phyloP scores from a whole-genome alignment of 2,888 invertebrate genomes.

The Emmelina monodactyla region DNA sequence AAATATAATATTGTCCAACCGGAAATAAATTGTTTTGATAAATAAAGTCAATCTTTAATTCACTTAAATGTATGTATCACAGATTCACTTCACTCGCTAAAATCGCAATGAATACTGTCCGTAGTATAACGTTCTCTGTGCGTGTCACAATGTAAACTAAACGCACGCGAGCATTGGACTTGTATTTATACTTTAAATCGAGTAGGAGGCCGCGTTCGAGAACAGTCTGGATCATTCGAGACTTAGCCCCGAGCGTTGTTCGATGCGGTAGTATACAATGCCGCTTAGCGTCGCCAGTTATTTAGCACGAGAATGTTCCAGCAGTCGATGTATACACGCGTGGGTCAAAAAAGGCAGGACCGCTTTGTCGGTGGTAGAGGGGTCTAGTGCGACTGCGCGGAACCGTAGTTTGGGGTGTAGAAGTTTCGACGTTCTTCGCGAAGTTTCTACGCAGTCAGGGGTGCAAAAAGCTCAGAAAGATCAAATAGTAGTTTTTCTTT shows the following conservation, averaged over 20 bases:
- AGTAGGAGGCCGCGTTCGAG: slow-evolving; percentile 17
- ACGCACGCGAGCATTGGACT: slow-evolving; percentile 22
- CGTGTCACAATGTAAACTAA: slow-evolving; percentile 42
- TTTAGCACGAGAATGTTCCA: background rate
- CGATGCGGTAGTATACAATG: background rate
- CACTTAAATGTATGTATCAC: too few relatives aligned
- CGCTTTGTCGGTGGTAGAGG: background rate
- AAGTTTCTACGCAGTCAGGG: background rate
- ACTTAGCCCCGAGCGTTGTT: slow-evolving; percentile 16
- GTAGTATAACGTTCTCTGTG: slow-evolving; percentile 24
- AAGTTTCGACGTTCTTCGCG: background rate
- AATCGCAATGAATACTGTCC: slow-evolving; percentile 14
- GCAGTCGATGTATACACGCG: background rate
- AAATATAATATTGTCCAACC: slow-evolving; percentile 3
- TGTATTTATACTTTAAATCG: slow-evolving; percentile 37
- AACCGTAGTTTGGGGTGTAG: background rate
- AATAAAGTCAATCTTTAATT: too few relatives aligned
- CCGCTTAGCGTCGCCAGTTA: background rate
- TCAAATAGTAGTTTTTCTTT: too few relatives aligned
- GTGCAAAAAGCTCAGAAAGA: background rate
- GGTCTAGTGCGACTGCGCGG: background rate
- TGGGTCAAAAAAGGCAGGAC: background rate
- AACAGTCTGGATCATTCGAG: slow-evolving; percentile 36
- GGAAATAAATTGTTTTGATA: too few relatives aligned
- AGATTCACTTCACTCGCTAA: slow-evolving; percentile 8